phyloP scores from a whole-genome alignment of 2,888 invertebrate species.

The Stenodema calcarata region DNA sequence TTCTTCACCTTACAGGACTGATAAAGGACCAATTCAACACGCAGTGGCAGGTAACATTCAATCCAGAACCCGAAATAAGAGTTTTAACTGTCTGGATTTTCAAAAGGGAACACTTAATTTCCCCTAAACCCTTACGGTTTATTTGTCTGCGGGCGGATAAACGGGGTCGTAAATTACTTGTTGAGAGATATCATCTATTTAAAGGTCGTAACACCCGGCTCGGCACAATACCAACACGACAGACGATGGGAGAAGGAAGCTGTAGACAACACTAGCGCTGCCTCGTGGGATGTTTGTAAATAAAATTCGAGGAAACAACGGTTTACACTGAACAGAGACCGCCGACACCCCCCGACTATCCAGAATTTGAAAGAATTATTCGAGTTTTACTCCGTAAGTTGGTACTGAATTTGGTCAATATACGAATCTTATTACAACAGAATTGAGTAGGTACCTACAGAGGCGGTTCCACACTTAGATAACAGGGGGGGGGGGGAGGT shows the following conservation, averaged over 20 bases:
- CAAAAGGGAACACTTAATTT: background rate
- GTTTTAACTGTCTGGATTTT: background rate
- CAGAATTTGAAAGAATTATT: no score
- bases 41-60: background rate
- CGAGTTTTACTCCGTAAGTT: no score
- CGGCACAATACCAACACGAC: slow-evolving; percentile 32
- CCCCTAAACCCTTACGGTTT: background rate
- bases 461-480: no score
- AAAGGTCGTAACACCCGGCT: slow-evolving; percentile 40
- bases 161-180: slow-evolving; percentile 30
- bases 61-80: background rate
- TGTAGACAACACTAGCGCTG: background rate
- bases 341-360: background rate
- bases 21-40: background rate
- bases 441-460: no score
- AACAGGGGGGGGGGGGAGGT: no score
- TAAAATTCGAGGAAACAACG: background rate
- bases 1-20: background rate
- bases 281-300: slow-evolving; percentile 2
- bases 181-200: slow-evolving; percentile 37
- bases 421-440: no score
- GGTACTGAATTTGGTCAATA: no score
- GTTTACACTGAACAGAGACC: background rate
- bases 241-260: background rate
- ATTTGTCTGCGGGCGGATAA: slow-evolving; percentile 20